phyloP scores from a whole-genome alignment of 1,140 invertebrate species.

The Pseudobourletiella spinata region DNA sequence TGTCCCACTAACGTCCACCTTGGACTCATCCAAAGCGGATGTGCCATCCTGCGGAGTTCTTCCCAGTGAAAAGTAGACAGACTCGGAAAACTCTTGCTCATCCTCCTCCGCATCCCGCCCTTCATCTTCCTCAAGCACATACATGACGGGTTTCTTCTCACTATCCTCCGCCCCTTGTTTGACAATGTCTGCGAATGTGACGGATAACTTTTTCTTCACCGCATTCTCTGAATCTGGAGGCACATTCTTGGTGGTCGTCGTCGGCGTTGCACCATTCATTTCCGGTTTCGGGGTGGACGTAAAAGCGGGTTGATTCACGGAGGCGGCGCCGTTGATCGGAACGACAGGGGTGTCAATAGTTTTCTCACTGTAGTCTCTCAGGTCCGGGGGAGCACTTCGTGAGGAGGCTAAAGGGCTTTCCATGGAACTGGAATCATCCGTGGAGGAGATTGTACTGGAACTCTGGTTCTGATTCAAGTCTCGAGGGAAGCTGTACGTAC shows the following conservation, averaged over 20 bases:
- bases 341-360: too few relatives aligned
- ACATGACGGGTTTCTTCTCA: not conserved
- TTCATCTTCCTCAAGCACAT: not conserved
- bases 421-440: not conserved
- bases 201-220: not conserved
- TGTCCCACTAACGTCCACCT: not conserved
- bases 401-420: constrained; percentile 11
- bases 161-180: not conserved
- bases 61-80: constrained; percentile 4
- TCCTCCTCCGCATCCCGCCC: not conserved
- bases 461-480: not conserved
- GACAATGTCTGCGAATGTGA: constrained; percentile 1
- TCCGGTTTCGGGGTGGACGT: not conserved
- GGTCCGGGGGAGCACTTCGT: constrained; percentile 14
- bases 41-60: not conserved
- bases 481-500: not conserved
- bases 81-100: not conserved
- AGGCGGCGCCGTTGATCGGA: not conserved
- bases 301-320: not conserved
- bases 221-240: not conserved
- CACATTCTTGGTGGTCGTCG: not conserved
- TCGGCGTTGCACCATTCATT: not conserved
- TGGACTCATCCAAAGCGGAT: not conserved
- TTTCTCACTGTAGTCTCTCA: constrained; percentile 1
- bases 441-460: not conserved